phyloP scores from a whole-genome alignment of 2,113 vertebrate species.

The Pituophis catenifer region DNA sequence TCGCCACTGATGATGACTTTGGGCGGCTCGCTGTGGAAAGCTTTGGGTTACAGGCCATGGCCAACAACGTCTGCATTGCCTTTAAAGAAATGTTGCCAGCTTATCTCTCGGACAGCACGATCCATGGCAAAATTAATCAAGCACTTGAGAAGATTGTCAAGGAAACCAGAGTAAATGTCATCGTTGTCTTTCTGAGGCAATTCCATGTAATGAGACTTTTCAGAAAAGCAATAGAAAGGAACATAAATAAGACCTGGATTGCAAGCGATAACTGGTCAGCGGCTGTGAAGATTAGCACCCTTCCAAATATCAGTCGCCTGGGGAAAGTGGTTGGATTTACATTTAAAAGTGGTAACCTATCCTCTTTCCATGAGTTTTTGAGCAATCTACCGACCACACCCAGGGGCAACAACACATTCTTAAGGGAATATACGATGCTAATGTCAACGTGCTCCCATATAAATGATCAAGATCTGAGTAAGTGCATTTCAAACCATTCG shows the following conservation, averaged over 20 bases:
- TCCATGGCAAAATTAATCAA: constrained; percentile 60
- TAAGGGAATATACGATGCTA: constrained; percentile 69
- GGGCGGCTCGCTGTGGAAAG: constrained; percentile 76
- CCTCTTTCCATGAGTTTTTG: constrained; percentile 75
- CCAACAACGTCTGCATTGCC: constrained; percentile 80
- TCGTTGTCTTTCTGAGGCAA: constrained; percentile 81
- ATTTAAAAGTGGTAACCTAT: constrained; percentile 76
- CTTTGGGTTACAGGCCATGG: constrained; percentile 74
- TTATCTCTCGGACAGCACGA: constrained; percentile 68
- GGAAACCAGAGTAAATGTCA: constrained; percentile 78
- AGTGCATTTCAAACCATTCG: constrained; percentile 66
- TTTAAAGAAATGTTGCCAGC: constrained; percentile 81
- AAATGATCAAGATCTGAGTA: constrained; percentile 65
- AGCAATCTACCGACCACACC: constrained; percentile 59
- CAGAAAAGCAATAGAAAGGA: constrained; percentile 63
- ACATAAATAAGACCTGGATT: constrained; percentile 81
- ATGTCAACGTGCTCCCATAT: constrained; percentile 55
- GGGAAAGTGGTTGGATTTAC: constrained; percentile 83
- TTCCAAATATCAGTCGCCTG: constrained; percentile 70
- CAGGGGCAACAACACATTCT: constrained; percentile 65
- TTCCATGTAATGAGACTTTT: constrained; percentile 75
- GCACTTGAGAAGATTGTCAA: constrained; percentile 70
- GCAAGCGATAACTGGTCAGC: constrained; percentile 88
- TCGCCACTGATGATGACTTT: constrained; percentile 84
- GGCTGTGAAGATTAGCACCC: constrained; percentile 62